A percentile compares a stretch with the other conserved stretches of the same genome.
These are phyloP conservation scores for Notamacropus eugenii DNA, from an alignment of 2,797 vertebrate species.

Conservation along the genomic window DNA sequence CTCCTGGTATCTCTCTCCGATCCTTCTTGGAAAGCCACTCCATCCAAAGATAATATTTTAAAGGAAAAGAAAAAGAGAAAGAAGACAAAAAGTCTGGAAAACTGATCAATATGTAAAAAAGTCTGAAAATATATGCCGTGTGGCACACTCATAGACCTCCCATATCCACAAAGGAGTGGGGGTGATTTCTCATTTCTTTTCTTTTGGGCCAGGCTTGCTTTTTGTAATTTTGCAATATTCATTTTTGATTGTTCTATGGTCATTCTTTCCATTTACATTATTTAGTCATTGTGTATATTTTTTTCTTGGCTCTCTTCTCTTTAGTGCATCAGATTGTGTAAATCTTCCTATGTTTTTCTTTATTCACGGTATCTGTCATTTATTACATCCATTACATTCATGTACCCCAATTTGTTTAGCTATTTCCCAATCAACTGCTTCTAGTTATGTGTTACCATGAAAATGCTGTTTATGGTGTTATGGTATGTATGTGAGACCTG, in stretches of 20 bases:
- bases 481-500: background rate
- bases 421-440: background rate
- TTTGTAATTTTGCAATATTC: background rate
- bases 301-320: background rate
- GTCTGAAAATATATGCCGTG: background rate
- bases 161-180: background rate
- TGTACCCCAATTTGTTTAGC: background rate
- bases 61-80: background rate
- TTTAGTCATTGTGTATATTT: background rate
- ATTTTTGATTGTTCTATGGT: background rate
- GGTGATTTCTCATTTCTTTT: background rate
- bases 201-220: background rate
- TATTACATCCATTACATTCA: background rate
- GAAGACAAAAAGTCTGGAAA: background rate
- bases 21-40: background rate
- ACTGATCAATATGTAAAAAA: background rate
- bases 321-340: background rate
- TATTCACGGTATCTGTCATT: background rate
- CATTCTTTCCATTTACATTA: background rate
- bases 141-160: background rate
- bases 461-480: background rate
- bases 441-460: background rate
- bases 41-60: background rate
- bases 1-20: background rate
- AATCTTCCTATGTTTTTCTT: background rate